Base-by-base conservation (phyloP, 2,888 invertebrate genomes). In the Agrochola circellaris region DNA sequence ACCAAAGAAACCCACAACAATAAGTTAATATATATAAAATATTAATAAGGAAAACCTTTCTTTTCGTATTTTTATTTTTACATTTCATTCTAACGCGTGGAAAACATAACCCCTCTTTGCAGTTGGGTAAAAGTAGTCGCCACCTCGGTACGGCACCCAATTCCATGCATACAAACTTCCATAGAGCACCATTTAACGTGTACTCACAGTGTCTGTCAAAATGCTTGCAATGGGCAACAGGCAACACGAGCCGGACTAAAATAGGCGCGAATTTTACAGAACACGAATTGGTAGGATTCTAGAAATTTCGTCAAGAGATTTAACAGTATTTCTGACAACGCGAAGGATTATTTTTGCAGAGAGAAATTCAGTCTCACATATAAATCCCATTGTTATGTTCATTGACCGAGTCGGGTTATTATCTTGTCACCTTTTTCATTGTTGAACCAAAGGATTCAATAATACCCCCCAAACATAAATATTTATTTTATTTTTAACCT, bases 141-240 rank as follows among this genome's bases (percentile, higher is more conserved):
- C 15, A 60, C 34, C 20, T 26, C 72, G 7, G n/a, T 23, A 30
- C 20, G 20, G 34, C 30, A 30, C 20, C 17, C 51, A 79, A 77
- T 61, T 61, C 30, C 54, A 66, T n/a, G 45, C 42, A 58, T 15
- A 60, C 34, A 38, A 54, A 60, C 34, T 54, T 45, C 15, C 34
- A 20, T 15, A 17, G 17, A 51, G 34, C 17, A 2, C 23, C 9
- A 23, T 65, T 23, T n/a, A 11, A 26, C 34, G 17, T 15, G 23
- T n/a, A 61, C 77, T 66, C 17, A n/a, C 65, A 79, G 8, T 61
- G n/a, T 66, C 20, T 23, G 7, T 48, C 20, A 83, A 54, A 82
- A 48, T 66, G 38, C 45, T 66, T n/a, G 30, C 45, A 20, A 45
- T 20, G 38, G 34, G 34, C 34, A 30, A 30, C 30, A 30, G 60